Percentiles rank a stretch among this genome's conserved stretches.
Conservation (phyloP, 2,888 invertebrate species). For the Drosophila gaucha region DNA sequence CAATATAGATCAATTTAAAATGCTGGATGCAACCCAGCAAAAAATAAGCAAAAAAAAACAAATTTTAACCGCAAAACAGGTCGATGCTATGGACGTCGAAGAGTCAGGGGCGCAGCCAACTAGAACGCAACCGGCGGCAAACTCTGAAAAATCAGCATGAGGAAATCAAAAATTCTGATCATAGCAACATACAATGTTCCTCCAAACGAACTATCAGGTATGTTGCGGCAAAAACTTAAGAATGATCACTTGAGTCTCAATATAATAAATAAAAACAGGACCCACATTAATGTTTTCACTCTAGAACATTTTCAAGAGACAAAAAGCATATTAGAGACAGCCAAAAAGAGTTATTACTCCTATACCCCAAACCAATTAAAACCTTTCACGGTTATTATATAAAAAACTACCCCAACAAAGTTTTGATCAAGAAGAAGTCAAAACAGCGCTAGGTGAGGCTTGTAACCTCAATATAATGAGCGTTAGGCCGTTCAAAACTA, state of each 20-base stretch:
- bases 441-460: background rate
- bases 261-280: slow-evolving; percentile 2
- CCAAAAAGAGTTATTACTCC: background rate
- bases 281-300: background rate
- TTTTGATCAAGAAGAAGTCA: background rate
- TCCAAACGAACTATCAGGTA: no score
- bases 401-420: background rate
- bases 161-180: no score
- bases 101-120: no score
- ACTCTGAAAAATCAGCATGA: no score
- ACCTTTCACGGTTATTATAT: background rate
- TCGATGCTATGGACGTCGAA: no score
- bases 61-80: no score
- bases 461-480: accelerated
- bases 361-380: background rate
- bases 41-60: no score
- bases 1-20: no score
- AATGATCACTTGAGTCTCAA: slow-evolving; percentile 2
- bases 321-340: background rate
- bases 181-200: no score
- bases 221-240: background rate
- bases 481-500: background rate
- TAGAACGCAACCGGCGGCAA: no score
- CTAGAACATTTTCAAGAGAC: background rate
- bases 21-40: no score